Percentiles rank a stretch among this genome's conserved stretches.
Conservation (phyloP, 2,888 invertebrate species). For the Dioctria linearis region DNA sequence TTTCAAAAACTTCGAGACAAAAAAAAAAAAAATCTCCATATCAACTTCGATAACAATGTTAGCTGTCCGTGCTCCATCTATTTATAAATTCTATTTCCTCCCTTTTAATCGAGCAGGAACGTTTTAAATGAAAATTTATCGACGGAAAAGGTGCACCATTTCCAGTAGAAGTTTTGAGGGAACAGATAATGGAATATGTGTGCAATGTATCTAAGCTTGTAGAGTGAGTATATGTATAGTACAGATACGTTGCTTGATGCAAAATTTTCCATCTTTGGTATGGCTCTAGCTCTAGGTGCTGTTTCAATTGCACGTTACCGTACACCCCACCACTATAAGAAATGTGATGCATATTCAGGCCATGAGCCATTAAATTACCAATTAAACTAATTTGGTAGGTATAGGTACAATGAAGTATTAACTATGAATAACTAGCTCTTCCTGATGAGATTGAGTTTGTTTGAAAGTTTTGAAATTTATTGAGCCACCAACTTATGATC, state of each 20-base stretch:
- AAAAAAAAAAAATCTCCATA: neutral
- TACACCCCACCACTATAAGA: neutral
- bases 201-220: neutral
- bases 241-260: neutral
- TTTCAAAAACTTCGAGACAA: neutral
- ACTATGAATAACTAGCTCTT: too few relatives aligned
- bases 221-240: neutral
- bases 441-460: too few relatives aligned
- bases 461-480: too few relatives aligned
- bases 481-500: too few relatives aligned
- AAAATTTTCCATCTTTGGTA: neutral
- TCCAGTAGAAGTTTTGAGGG: neutral
- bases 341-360: neutral
- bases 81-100: constrained; percentile 46
- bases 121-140: constrained; percentile 41
- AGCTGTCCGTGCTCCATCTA: constrained; percentile 19
- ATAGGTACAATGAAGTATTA: too few relatives aligned
- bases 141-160: constrained; percentile 11
- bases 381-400: neutral
- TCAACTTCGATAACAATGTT: neutral
- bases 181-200: neutral
- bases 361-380: constrained; percentile 1
- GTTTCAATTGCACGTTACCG: constrained; percentile 26
- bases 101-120: constrained; percentile 28
- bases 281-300: neutral